Percentiles rank a stretch among this genome's conserved stretches.
Evolutionary conservation across 2,113 vertebrate species (phyloP).

Genomic region (Cyprinus carpio): DNA sequence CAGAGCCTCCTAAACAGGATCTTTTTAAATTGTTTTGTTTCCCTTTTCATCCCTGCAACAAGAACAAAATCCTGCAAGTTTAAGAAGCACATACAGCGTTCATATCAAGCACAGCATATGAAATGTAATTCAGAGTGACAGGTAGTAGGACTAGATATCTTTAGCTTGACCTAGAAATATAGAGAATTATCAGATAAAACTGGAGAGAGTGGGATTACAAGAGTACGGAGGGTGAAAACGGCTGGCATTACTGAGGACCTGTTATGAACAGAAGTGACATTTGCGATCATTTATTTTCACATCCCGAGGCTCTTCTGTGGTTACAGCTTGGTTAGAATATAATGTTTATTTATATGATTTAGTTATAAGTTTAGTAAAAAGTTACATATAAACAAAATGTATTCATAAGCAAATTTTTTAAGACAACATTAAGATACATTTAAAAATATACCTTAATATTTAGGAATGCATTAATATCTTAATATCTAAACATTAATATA

Average conservation of each 20-base stretch:
- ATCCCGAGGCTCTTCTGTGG: background rate
- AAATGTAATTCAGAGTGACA: conserved; percentile 20
- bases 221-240: conserved; percentile 2
- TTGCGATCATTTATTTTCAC: conserved; percentile 20
- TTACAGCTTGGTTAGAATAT: background rate
- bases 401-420: too few relatives aligned
- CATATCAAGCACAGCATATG: background rate
- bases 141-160: conserved; percentile 5
- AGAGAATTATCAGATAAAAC: conserved; percentile 29
- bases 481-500: too few relatives aligned
- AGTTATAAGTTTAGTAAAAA: background rate
- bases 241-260: conserved; percentile 22
- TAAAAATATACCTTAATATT: too few relatives aligned
- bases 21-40: conserved; percentile 23
- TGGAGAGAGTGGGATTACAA: conserved; percentile 27
- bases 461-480: too few relatives aligned
- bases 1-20: conserved; percentile 28
- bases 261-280: conserved; percentile 4
- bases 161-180: conserved; percentile 42
- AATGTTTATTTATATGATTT: background rate
- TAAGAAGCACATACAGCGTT: background rate
- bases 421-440: too few relatives aligned
- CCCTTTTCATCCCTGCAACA: conserved; percentile 18
- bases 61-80: background rate
- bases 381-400: background rate